Base-by-base conservation (phyloP, 2,797 vertebrate species). In the Amniataba percoides region DNA sequence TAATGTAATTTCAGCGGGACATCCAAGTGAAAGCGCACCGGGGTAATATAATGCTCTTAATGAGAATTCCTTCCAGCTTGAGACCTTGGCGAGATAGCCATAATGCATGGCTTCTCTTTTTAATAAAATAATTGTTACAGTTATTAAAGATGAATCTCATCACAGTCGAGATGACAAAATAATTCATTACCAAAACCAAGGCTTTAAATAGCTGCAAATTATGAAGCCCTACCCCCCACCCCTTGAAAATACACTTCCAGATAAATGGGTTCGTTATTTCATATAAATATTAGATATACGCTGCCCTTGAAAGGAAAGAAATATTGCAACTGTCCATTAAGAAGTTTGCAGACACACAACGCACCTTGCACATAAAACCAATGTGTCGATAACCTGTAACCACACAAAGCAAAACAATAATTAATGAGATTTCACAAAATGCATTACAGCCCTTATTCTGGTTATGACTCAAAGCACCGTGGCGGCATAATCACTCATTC, bases 111-210 rank as follows among this genome's bases (percentile, higher is more conserved):
- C 93, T 94, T 93, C 91, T 93, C 85, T 92, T 94, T 95, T 95
- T 94, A 93, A 95, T 95, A 95, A 95, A 95, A 96, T 95, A 95
- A 95, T 95, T 95, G 93, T 95, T 94, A 94, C 93, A 91, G 94
- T 96, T 95, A 95, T 95, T 95, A 95, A 95, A 95, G 94, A 95
- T 94, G 91, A 96, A 95, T 95, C 94, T 95, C 94, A 94, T 95
- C 95, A 94, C 91, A 91, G 92, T 86, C 88, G 82, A 93, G 91
- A 92, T 95, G 94, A 95, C 94, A 95, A 95, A 95, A 95, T 95
- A 95, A 95, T 95, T 95, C 88, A 95, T 95, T 95, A 94, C 94
- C 87, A 94, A 95, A 95, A 93, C 78, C 87, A 77, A 65, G 90
- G 93, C 93, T 95, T 95, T 96, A 95, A 95, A 95, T 95, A 94